Percentiles rank a stretch among this genome's conserved stretches.
These are phyloP conservation scores for Nephrotoma guestfalica DNA, from an alignment of 2,888 invertebrate species.

Conservation along the genomic window DNA sequence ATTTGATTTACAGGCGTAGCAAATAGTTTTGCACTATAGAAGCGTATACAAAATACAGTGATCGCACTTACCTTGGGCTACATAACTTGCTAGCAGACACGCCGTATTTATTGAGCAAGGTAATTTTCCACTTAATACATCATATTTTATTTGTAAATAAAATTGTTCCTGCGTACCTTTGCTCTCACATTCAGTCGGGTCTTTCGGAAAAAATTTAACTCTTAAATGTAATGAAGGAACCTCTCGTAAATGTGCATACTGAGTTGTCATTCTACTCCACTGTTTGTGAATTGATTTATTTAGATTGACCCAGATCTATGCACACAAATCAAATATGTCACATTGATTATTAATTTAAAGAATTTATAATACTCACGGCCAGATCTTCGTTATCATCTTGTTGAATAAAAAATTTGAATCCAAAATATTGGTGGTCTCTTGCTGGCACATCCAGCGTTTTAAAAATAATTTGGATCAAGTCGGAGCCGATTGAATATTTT, in stretches of 20 bases:
- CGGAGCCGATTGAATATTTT: conserved; percentile 86
- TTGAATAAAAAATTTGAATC: conserved; percentile 67
- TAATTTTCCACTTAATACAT: conserved; percentile 77
- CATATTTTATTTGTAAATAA: conserved; percentile 87
- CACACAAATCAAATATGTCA: conserved; percentile 9
- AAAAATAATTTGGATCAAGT: conserved; percentile 82
- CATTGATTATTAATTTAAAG: not conserved
- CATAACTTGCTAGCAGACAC: conserved; percentile 87
- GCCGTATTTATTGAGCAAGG: conserved; percentile 78
- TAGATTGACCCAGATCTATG: conserved; percentile 90
- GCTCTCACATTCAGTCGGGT: conserved; percentile 87
- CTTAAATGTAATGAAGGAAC: conserved; percentile 41
- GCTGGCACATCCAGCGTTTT: conserved; percentile 79
- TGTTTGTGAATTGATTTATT: conserved; percentile 91
- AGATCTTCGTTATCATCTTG: conserved; percentile 21
- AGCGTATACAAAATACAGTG: no score
- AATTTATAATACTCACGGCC: conserved; percentile 21
- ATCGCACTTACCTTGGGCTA: conserved; percentile 71
- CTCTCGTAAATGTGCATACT: conserved; percentile 30
- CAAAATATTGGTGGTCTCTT: conserved; percentile 90
- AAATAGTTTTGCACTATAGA: not conserved
- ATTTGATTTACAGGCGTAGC: not conserved
- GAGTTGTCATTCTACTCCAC: conserved; percentile 40
- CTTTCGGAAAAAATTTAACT: conserved; percentile 83
- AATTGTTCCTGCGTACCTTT: conserved; percentile 96